These are phyloP conservation scores for Sceloporus undulatus DNA, from an alignment of 2,113 vertebrate genomes.

Conservation along the genomic window DNA sequence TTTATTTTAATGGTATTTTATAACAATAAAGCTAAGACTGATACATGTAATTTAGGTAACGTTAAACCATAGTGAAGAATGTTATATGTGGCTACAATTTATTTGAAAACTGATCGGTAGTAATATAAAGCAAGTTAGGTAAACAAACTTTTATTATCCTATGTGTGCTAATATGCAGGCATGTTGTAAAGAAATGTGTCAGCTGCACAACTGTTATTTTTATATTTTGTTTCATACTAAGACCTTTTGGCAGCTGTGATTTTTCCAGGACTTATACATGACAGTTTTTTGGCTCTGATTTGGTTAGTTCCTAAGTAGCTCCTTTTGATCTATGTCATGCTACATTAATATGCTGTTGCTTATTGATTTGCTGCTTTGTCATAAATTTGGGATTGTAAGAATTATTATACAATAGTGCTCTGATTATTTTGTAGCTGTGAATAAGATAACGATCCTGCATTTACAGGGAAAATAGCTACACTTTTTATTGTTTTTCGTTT, in stretches of 20 bases:
- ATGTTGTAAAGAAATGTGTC: constrained; percentile 14
- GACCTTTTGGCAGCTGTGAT: neutral
- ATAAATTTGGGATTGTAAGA: neutral
- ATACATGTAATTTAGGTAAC: constrained; percentile 32
- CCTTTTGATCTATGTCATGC: constrained; percentile 34
- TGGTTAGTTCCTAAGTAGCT: constrained; percentile 42
- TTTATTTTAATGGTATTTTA: neutral
- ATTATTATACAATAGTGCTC: rapidly evolving
- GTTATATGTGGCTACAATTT: neutral
- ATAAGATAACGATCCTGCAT: neutral
- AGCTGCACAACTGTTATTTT: constrained; percentile 27
- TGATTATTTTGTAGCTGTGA: neutral
- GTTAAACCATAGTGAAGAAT: neutral
- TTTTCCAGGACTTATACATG: constrained; percentile 27
- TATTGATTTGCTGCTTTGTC: constrained; percentile 36
- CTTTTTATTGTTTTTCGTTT: neutral
- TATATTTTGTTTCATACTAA: constrained; percentile 4
- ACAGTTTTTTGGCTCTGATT: constrained; percentile 37
- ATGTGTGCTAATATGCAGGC: neutral
- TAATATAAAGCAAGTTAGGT: neutral
- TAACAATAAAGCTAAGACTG: neutral
- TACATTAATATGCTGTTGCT: constrained; percentile 26
- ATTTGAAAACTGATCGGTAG: constrained; percentile 30
- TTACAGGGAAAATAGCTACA: neutral
- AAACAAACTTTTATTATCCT: neutral